Evolutionary conservation across 2,888 invertebrate species (phyloP).

Genomic region (Thecocarcelia acutangulata): DNA sequence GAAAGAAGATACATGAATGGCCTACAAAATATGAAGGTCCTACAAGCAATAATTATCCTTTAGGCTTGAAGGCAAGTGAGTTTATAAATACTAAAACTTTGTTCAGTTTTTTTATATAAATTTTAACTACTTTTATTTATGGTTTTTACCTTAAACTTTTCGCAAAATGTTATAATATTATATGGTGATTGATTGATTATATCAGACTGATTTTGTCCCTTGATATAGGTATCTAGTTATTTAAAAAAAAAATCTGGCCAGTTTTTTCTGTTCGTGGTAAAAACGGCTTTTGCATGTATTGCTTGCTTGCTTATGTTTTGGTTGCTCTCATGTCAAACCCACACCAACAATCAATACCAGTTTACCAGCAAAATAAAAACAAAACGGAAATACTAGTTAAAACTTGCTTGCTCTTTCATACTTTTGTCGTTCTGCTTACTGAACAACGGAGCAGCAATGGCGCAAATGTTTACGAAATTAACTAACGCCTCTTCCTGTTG

Average conservation of each 20-base stretch:
- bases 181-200: no score
- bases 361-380: constrained; percentile 20
- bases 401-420: neutral
- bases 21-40: no score
- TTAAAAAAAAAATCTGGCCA: constrained; percentile 27
- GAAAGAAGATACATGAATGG: no score
- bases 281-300: neutral
- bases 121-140: no score
- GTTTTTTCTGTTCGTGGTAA: neutral
- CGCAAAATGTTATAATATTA: no score
- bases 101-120: no score
- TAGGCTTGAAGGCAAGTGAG: no score
- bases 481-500: constrained; percentile 61
- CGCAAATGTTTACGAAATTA: constrained; percentile 42
- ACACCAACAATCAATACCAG: constrained; percentile 40
- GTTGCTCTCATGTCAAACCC: constrained; percentile 17
- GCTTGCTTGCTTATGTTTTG: neutral
- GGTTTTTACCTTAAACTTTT: no score
- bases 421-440: constrained; percentile 4
- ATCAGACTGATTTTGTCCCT: no score
- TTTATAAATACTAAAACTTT: no score
- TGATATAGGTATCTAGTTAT: no score
- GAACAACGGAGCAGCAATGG: constrained; percentile 50
- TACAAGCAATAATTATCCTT: no score
- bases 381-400: neutral